phyloP scores from a whole-genome alignment of 2,797 vertebrate species.

The Clarias fuscus region DNA sequence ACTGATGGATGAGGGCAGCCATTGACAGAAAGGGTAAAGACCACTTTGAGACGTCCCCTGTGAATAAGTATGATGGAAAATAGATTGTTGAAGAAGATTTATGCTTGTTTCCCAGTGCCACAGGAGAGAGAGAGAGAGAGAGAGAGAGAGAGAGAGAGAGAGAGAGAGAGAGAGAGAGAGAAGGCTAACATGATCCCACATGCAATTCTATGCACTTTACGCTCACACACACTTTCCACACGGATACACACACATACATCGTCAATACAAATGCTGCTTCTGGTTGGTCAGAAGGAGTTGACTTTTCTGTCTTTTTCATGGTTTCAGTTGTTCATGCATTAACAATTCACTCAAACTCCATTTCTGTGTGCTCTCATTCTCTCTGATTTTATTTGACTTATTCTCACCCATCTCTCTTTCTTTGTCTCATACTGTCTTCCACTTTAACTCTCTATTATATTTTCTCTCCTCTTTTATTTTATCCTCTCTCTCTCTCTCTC shows the following conservation, averaged over 20 bases:
- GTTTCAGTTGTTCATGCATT: neutral
- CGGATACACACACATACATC: neutral
- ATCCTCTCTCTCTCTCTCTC: neutral
- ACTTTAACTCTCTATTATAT: neutral
- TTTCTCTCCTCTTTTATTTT: neutral
- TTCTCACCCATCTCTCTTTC: neutral
- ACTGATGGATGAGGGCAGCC: constrained; percentile 88
- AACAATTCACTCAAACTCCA: neutral
- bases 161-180: constrained; percentile 27
- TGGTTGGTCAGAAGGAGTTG: neutral
- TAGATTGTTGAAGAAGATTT: constrained; percentile 85
- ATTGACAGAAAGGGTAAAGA: constrained; percentile 91
- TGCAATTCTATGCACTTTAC: constrained; percentile 67
- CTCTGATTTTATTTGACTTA: too few relatives aligned
- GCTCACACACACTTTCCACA: constrained; percentile 14
- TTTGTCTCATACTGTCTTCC: neutral
- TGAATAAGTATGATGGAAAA: constrained; percentile 83
- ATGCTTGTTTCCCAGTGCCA: constrained; percentile 76
- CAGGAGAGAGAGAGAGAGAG: constrained; percentile 55
- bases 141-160: constrained; percentile 26
- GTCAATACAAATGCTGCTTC: neutral
- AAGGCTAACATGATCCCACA: constrained; percentile 62
- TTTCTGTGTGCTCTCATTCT: too few relatives aligned
- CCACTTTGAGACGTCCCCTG: constrained; percentile 83
- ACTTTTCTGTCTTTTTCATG: neutral